phyloP scores from a whole-genome alignment of 2,888 invertebrate species.

The Incurvaria masculella region DNA sequence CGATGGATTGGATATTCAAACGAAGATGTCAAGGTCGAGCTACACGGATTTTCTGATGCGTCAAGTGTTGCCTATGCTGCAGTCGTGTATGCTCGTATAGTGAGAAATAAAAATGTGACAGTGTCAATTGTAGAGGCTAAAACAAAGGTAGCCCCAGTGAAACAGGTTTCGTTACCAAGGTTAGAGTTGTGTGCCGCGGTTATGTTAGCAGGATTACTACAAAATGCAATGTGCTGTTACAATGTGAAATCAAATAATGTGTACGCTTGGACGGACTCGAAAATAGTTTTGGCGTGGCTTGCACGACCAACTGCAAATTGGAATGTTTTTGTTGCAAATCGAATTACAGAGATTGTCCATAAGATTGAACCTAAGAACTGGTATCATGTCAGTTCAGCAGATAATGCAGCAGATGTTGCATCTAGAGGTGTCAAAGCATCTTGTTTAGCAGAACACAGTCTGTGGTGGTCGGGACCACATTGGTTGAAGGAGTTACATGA shows the following conservation, averaged over 20 bases:
- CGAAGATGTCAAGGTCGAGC: conserved; percentile 16
- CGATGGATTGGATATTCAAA: neutral
- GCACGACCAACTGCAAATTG: conserved; percentile 10
- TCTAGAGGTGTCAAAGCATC: conserved; percentile 8
- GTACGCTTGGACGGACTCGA: conserved; percentile 19
- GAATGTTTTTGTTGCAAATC: conserved; percentile 19
- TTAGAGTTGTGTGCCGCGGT: conserved; percentile 21
- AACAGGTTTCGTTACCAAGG: conserved; percentile 13
- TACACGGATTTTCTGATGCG: conserved; percentile 20
- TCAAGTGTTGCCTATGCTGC: conserved; percentile 17
- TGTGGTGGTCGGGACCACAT: conserved; percentile 1
- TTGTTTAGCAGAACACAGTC: conserved; percentile 4
- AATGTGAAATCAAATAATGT: conserved; percentile 6
- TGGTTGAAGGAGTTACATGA: too few relatives aligned
- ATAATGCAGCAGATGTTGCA: conserved; percentile 12
- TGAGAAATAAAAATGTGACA: conserved; percentile 5
- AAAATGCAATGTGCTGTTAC: conserved; percentile 6
- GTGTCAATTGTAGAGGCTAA: conserved; percentile 1
- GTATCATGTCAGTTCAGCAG: conserved; percentile 8
- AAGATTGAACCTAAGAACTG: conserved; percentile 6
- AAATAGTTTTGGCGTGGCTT: conserved; percentile 17
- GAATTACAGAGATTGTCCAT: conserved; percentile 14
- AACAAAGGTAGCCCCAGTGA: neutral
- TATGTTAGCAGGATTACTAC: conserved; percentile 14
- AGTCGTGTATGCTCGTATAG: conserved; percentile 13